Evolutionary conservation across 2,888 invertebrate species (phyloP), one percentile per base, ranked within the genome.

Genomic region (Hipparchia semele): DNA sequence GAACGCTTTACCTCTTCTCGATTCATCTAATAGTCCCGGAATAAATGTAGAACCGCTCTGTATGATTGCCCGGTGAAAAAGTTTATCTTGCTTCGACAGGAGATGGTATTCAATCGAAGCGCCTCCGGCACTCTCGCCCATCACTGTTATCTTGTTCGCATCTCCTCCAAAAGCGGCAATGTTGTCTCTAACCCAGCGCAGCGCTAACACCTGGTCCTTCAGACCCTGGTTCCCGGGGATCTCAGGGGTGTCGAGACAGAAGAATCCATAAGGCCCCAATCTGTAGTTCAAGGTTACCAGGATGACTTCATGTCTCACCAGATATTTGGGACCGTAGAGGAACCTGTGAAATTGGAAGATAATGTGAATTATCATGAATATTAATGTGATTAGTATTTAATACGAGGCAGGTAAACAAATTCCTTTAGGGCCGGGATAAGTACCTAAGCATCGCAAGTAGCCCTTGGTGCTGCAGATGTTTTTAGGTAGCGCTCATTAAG

Each of bases 161-260:
- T 90, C 82, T 0, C 91, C 91, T 2, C 88, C 88, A 72, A 91
- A 90, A 0, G 80, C 80, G 56, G 77, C 81, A 12, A 90, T 88
- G 71, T 90, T 88, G 1, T 86, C 78, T 66, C 79, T 84, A 0
- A 90, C 70, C 89, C 89, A 90, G 72, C 79, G 80, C 7, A 90
- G 53, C 8, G 86, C 89, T 39, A 79, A 60, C 0, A 84, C 78
- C 72, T 90, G 90, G 70, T 91, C 91, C 73, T 90, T 90, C 2
- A 91, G 74, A 0, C 90, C 91, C 71, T 89, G 88, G 67, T 90
- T 90, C 0, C 90, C 91, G 0, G 89, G 86, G 0, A 88, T 82
- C 8, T 81, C 79, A 1, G 87, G 86, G 3, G 83, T 83, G 46
- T 87, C 81, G 1, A 89, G 80, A 69, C 91, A 91, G 67, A 91